Percentiles rank a stretch among this genome's conserved stretches.
These are phyloP conservation scores for Tipula confusa DNA, from an alignment of 2,888 invertebrate genomes.

Conservation along the genomic window DNA sequence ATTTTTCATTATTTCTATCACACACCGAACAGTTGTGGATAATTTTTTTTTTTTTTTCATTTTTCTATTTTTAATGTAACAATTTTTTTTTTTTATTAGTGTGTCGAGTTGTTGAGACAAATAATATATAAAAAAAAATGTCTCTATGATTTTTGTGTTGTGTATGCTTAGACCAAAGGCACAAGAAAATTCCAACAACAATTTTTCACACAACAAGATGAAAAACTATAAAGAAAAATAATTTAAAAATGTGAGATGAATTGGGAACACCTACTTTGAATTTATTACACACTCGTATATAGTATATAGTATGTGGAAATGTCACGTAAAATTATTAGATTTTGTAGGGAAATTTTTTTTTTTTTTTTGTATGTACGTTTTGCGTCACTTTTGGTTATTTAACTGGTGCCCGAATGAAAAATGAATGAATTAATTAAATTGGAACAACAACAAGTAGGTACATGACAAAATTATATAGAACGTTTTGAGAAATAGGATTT, in stretches of 20 bases:
- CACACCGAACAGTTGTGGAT: not conserved
- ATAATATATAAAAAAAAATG: not conserved
- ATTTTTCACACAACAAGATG: not conserved
- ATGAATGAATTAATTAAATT: not conserved
- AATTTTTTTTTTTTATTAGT: not conserved
- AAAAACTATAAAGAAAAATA: not conserved
- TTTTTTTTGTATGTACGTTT: not conserved
- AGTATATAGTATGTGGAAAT: not conserved
- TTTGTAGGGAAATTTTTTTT: not conserved
- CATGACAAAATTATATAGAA: not conserved
- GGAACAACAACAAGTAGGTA: not conserved
- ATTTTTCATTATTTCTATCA: not conserved
- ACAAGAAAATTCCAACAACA: not conserved
- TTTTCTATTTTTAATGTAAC: not conserved
- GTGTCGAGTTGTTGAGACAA: not conserved
- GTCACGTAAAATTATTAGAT: constrained; percentile 3
- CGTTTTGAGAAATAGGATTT: not conserved
- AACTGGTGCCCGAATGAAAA: not conserved
- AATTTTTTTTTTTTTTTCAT: not conserved
- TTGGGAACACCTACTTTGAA: not conserved
- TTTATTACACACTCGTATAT: not conserved
- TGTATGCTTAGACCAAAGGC: not conserved
- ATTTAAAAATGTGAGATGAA: not conserved
- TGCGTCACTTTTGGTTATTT: not conserved
- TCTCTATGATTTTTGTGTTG: not conserved